Conservation (phyloP, 1,140 invertebrate species). For the Homarus americanus region DNA sequence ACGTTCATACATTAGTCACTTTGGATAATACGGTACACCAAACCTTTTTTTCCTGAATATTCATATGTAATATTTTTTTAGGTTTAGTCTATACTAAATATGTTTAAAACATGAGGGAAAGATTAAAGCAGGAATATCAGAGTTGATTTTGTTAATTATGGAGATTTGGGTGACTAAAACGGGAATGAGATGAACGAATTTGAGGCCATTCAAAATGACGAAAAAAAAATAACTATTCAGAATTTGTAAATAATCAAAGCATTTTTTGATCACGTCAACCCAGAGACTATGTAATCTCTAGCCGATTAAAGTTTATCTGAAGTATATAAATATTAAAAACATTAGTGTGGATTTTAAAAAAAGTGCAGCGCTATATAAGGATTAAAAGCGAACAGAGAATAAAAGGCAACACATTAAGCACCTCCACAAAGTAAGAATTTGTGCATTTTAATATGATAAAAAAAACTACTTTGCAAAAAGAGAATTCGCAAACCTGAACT, state of each 20-base stretch:
- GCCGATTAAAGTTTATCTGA: too few relatives aligned
- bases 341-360: too few relatives aligned
- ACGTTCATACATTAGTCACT: too few relatives aligned
- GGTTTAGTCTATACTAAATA: background rate
- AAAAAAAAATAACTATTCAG: too few relatives aligned
- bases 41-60: background rate
- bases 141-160: background rate
- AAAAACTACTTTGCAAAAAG: background rate
- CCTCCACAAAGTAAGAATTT: background rate
- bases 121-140: background rate
- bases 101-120: background rate
- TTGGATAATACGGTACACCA: background rate
- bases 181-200: background rate
- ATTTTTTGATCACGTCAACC: too few relatives aligned
- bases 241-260: too few relatives aligned
- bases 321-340: too few relatives aligned
- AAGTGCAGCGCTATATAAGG: too few relatives aligned
- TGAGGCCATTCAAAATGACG: background rate
- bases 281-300: too few relatives aligned
- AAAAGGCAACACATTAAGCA: background rate
- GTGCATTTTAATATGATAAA: background rate
- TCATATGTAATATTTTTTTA: background rate
- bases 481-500: background rate
- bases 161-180: background rate
- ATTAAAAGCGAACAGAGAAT: too few relatives aligned